Base-by-base conservation (phyloP, 2,888 invertebrate species). In the Drosophila rellima region DNA sequence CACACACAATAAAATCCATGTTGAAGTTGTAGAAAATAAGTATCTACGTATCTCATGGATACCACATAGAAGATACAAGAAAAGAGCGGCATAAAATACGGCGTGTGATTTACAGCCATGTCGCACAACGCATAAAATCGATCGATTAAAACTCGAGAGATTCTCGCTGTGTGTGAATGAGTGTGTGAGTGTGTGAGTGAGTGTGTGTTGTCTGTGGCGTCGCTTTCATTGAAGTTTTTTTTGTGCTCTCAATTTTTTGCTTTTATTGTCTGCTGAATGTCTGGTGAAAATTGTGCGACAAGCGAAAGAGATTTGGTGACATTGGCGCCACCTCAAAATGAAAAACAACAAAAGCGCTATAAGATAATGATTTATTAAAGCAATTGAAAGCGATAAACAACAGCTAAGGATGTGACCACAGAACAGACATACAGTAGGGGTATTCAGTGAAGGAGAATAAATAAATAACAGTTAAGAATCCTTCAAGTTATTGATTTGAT, bases 81-180 rank as follows among this genome's bases (percentile, higher is more conserved):
- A 29, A 60, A 35, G 35, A 35, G 35, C n/a, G 35, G 35, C n/a
- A 35, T n/a, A 35, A 35, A 35, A 40, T 26, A 59, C 60, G 73
- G 75, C 85, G 80, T 85, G 88, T 84, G 86, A 84, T 84, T 84
- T 85, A 84, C 88, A 77, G 56, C 68, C 88, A 48, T 82, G 88
- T 84, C 83, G 74, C 78, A 69, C 68, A 80, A 80, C 74, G 77
- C 80, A 79, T 83, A 77, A 84, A 88, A 88, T 88, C 83, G 83
- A 84, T 84, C 83, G 88, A 88, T 82, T 88, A 78, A 72, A 79
- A 78, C 68, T 59, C 59, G 50, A 73, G 73, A 78, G 61, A 78
- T 70, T 65, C 70, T 87, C 59, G 33, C 44, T 63, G 44, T 48
- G 37, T 48, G 17, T 54, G 35, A 51, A 13, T 42, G 17, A 29